These are phyloP conservation scores for Lycocorax pyrrhopterus DNA, from an alignment of 2,113 vertebrate genomes.

Conservation along the genomic window DNA sequence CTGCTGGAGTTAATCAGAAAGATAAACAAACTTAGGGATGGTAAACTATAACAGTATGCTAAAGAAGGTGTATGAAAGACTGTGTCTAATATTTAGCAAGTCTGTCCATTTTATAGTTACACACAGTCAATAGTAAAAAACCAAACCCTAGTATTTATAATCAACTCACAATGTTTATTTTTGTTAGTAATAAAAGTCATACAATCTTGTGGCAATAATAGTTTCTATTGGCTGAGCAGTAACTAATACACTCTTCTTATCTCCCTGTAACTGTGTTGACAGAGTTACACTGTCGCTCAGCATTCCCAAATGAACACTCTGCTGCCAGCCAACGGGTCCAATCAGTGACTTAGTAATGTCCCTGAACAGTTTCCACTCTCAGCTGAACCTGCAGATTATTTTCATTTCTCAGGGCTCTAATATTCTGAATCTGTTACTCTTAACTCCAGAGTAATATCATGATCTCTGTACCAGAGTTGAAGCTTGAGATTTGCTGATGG, in stretches of 20 bases:
- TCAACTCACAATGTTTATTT: background rate
- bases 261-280: background rate
- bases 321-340: background rate
- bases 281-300: background rate
- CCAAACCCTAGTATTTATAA: background rate
- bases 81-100: background rate
- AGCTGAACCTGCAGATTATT: background rate
- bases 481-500: background rate
- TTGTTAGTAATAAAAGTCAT: background rate
- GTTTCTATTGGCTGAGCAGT: background rate
- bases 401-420: background rate
- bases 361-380: background rate
- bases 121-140: background rate
- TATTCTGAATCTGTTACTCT: background rate
- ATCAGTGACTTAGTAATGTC: background rate
- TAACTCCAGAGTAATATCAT: background rate
- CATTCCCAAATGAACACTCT: background rate
- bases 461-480: background rate
- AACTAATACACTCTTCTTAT: background rate
- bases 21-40: background rate
- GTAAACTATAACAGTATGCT: background rate
- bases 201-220: background rate
- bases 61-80: background rate
- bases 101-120: background rate
- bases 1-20: background rate